Base-by-base conservation (phyloP, 2,797 vertebrate species). In the Cheirogaleus major region DNA sequence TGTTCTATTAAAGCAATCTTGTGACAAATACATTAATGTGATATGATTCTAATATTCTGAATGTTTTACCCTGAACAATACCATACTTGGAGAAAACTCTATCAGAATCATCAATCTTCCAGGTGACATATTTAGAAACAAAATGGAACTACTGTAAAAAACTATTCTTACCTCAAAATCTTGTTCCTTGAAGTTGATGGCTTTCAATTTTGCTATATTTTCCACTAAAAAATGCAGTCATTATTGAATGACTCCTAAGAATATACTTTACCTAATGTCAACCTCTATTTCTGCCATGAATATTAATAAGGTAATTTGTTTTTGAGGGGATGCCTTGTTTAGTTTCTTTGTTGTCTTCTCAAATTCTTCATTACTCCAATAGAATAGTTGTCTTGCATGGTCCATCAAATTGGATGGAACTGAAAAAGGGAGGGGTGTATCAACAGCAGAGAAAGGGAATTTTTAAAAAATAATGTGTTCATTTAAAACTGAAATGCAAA, bases 401-500 rank as follows among this genome's bases (percentile, higher is more conserved):
- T 61, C 57, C 43, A 86, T 87, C 52, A 97, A 45, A 89, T 2
- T 96, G 75, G 27, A 91, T 72, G 4, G 41, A 52, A 65, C 7
- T 79, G 18, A 72, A 52, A 95, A 90, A 25, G 4, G 14, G 11
- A 84, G 14, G 20, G 1, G 5, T 57, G 0, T 2, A 32, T 45
- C 30, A 57, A 30, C 35, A 83, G 13, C 10, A 81, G 25, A n/a
- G 20, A 35, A 43, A 7, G 2, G 1, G 1, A 50, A 4, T 57
- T 93, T 96, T 69, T 69, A 18, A 10, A 12, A 78, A 79, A 84
- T 70, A 65, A 79, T 38, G 3, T 79, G 73, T 93, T 96, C 38
- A 97, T 96, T 97, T 96, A 50, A 95, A 94, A 52, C 30, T 84
- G 79, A 96, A 78, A 65, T 86, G 1, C 85, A 92, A 95, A 96